Base-by-base conservation (phyloP, 2,888 invertebrate species). In the Podabrus alpinus region DNA sequence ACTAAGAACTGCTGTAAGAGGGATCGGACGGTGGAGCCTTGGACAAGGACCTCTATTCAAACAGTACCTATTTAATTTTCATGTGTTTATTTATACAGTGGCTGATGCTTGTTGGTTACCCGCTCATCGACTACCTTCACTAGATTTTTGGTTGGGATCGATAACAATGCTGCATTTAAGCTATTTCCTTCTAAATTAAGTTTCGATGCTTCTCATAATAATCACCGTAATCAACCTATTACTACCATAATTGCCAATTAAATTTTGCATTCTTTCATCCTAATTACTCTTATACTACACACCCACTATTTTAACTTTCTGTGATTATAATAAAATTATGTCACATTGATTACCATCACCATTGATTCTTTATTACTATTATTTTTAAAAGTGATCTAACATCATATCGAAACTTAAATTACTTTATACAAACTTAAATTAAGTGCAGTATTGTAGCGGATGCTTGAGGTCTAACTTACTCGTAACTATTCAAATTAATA, bases 31-130 rank as follows among this genome's bases (percentile, higher is more conserved):
- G 82, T 79, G 82, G 81, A 79, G 80, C 78, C 81, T 80, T 78
- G 84, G 83, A 83, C 79, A 78, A 74, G 74, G 80, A 78, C 79
- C 79, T 82, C 86, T 81, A 84, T 82, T 83, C 84, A 87, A 87
- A 87, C 87, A 88, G 88, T 88, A 88, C 87, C 85, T 87, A 88
- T 88, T 87, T 86, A 82, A 86, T 87, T 87, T 87, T 87, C 87
- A 87, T 87, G 87, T 87, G 87, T 87, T 88, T 82, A 82, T 82
- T 85, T 85, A 87, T 87, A 87, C 87, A 87, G 87, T 87, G 87
- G 87, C 87, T 87, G 87, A 87, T 88, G 87, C 87, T 87, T 87
- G 87, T 87, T 88, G 87, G 87, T 87, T 87, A 86, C 87, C 87
- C 86, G 87, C 87, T 87, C 87, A 87, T 86, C 86, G 86, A 87